These are phyloP conservation scores for Apodemia hepburni DNA, from an alignment of 2,888 invertebrate species.

Conservation along the genomic window DNA sequence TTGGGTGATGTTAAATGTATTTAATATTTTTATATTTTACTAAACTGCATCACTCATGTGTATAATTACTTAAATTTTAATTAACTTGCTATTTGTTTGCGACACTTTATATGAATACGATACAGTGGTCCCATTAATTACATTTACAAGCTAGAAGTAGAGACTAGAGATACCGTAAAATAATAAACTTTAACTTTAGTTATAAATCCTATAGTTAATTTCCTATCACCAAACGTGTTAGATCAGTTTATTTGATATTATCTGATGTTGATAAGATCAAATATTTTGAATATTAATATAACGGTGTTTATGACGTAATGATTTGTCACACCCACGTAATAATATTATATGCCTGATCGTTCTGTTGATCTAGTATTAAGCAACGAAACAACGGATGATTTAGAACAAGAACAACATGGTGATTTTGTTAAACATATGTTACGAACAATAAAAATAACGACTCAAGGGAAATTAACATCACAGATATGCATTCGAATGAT, in stretches of 20 bases:
- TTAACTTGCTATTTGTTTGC: constrained; percentile 3
- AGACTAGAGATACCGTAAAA: background rate
- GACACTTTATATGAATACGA: background rate
- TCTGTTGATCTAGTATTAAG: too few species aligned
- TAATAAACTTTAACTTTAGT: background rate
- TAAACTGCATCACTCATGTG: background rate
- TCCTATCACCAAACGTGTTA: background rate
- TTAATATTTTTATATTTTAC: too few species aligned
- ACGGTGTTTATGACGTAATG: background rate
- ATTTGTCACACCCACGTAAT: background rate
- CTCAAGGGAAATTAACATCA: too few species aligned
- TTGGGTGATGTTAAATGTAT: too few species aligned
- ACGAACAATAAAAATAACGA: too few species aligned
- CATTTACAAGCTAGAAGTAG: background rate
- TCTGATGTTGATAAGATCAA: background rate
- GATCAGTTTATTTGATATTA: background rate
- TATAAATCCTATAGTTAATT: background rate
- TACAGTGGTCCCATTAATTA: background rate
- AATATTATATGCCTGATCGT: too few species aligned
- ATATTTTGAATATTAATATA: background rate
- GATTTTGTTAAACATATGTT: too few species aligned
- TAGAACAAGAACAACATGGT: too few species aligned
- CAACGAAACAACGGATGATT: too few species aligned
- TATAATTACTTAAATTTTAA: background rate
- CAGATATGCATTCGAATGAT: too few species aligned